Percentiles rank a stretch among this genome's conserved stretches.
phyloP scores from a whole-genome alignment of 2,113 vertebrate genomes.

The Saccopteryx bilineata region DNA sequence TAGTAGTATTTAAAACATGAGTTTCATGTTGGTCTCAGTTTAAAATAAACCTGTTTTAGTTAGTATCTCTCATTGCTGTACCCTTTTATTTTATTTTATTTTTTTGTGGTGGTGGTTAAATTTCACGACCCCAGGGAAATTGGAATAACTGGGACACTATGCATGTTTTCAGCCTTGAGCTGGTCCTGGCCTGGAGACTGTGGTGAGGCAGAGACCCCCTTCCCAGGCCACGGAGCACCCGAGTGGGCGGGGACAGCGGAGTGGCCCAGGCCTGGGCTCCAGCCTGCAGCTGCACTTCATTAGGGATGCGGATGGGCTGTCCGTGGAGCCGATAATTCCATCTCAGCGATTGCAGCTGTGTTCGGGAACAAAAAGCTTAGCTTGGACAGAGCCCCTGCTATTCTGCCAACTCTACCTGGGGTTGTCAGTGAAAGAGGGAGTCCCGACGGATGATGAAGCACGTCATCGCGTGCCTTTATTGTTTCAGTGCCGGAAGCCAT shows the following conservation, averaged over 20 bases:
- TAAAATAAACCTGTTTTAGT: no score
- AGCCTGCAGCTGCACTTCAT: not conserved
- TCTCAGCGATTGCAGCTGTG: not conserved
- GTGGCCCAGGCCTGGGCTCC: not conserved
- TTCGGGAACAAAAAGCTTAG: not conserved
- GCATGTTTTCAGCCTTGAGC: not conserved
- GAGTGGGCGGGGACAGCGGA: not conserved
- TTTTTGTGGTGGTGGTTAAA: not conserved
- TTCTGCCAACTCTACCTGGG: slow-evolving; percentile 1
- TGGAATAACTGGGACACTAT: not conserved
- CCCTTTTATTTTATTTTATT: not conserved
- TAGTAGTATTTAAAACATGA: not conserved
- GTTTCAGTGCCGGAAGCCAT: not conserved
- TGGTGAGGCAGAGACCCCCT: not conserved
- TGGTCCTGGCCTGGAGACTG: not conserved
- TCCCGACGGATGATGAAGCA: not conserved
- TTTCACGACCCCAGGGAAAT: not conserved
- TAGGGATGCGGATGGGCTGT: not conserved
- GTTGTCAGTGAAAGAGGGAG: not conserved
- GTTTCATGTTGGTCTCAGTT: no score
- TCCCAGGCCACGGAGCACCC: not conserved
- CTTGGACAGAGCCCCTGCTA: not conserved
- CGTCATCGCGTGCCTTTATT: not conserved
- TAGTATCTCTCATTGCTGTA: no score
- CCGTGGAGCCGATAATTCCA: not conserved